Conservation (phyloP, 2,797 vertebrate genomes). For the Huso huso region DNA sequence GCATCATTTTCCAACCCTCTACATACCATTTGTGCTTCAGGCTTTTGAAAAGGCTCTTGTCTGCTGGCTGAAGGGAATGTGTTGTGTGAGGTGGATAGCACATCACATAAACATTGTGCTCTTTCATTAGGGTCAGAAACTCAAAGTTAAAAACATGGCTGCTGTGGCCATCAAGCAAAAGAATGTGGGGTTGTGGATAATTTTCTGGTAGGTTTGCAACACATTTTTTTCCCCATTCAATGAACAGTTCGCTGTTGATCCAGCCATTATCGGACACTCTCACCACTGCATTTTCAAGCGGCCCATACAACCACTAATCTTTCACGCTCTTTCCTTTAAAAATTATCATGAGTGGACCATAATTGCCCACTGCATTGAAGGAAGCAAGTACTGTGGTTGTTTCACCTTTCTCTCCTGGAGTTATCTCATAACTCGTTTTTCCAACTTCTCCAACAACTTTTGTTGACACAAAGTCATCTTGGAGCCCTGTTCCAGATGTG, state of each 20-base stretch:
- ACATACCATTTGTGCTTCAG: background rate
- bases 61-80: conserved; percentile 11
- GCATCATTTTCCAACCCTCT: no score
- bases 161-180: conserved; percentile 8
- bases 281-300: conserved; percentile 1
- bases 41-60: conserved; percentile 9
- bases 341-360: conserved; percentile 1
- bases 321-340: conserved; percentile 1
- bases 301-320: background rate
- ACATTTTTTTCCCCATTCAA: conserved; percentile 11
- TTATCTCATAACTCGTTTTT: background rate
- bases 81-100: conserved; percentile 15
- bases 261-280: conserved; percentile 16
- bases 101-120: conserved; percentile 8
- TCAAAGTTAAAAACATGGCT: conserved; percentile 7
- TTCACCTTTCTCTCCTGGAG: conserved; percentile 1
- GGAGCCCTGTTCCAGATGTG: background rate
- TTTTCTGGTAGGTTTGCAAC: conserved; percentile 5
- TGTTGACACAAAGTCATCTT: background rate
- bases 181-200: conserved; percentile 10
- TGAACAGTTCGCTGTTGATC: conserved; percentile 13
- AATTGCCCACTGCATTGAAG: conserved; percentile 4
- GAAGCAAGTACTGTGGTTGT: background rate
- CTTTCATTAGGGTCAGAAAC: conserved; percentile 9
- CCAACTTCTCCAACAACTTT: background rate